These are phyloP conservation scores for Perca flavescens DNA, from an alignment of 2,113 vertebrate genomes.

Conservation along the genomic window DNA sequence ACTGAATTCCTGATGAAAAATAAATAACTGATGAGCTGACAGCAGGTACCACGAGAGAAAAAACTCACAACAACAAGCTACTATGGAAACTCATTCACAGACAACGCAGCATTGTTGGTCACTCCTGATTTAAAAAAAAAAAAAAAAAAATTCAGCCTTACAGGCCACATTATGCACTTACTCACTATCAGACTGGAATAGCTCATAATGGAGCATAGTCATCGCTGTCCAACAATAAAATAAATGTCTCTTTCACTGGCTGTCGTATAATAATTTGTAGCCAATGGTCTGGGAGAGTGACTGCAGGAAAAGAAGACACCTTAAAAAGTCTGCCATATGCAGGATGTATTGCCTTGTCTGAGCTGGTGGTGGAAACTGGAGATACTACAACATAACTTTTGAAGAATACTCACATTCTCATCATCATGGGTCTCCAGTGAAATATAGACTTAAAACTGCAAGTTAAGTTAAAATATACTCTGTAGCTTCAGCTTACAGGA, in stretches of 20 bases:
- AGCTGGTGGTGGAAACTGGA: neutral
- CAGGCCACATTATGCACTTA: constrained; percentile 7
- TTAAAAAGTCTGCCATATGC: neutral
- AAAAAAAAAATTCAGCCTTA: neutral
- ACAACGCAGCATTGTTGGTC: constrained; percentile 13
- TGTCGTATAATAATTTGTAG: neutral
- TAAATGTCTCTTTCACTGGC: neutral
- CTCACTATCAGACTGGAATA: constrained; percentile 8
- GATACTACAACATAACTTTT: neutral
- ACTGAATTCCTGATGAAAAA: constrained; percentile 18
- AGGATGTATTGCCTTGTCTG: neutral
- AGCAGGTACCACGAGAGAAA: neutral
- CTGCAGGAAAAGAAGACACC: neutral
- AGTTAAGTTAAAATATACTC: neutral
- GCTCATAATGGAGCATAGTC: constrained; percentile 13
- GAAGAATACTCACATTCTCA: neutral
- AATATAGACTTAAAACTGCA: neutral
- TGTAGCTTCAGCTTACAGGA: neutral
- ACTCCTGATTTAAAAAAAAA: neutral
- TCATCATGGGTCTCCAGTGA: neutral
- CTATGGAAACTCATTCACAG: neutral
- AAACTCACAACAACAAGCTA: neutral
- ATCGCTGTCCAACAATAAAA: neutral
- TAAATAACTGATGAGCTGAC: neutral
- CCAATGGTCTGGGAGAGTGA: neutral